Conservation (phyloP, 2,113 vertebrate species). For the Phycodurus eques region DNA sequence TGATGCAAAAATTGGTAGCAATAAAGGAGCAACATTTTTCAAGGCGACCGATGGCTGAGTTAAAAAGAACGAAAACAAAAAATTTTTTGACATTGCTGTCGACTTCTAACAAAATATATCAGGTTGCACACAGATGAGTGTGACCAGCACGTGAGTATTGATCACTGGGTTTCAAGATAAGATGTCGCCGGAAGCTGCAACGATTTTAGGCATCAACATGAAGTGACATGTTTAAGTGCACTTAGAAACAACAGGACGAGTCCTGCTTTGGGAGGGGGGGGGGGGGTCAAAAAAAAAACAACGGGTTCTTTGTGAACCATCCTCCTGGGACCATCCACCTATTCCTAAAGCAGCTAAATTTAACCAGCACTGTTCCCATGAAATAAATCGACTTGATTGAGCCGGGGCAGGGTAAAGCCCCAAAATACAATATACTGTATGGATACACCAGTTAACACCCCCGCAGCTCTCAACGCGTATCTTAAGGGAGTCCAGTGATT, state of each 20-base stretch:
- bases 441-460: conserved; percentile 9
- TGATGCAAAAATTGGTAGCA: not conserved
- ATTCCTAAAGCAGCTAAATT: not conserved
- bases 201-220: conserved; percentile 42
- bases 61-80: conserved; percentile 19
- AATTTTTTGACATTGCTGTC: conserved; percentile 26
- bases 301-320: not conserved
- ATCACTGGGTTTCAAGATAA: conserved; percentile 7
- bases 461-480: conserved; percentile 32
- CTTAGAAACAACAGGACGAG: conserved; percentile 16
- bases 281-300: too few relatives aligned
- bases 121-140: not conserved
- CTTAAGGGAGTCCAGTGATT: conserved; percentile 28
- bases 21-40: not conserved
- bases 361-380: conserved; percentile 3
- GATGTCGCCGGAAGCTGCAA: not conserved
- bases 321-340: not conserved
- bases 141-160: not conserved
- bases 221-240: conserved; percentile 29
- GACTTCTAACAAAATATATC: not conserved
- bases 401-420: not conserved
- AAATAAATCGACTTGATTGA: conserved; percentile 34
- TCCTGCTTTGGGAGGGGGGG: not conserved
- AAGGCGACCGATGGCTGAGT: conserved; percentile 8
- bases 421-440: conserved; percentile 25